These are phyloP conservation scores for Rhysida immarginata DNA, from an alignment of 1,140 invertebrate genomes.

Conservation along the genomic window DNA sequence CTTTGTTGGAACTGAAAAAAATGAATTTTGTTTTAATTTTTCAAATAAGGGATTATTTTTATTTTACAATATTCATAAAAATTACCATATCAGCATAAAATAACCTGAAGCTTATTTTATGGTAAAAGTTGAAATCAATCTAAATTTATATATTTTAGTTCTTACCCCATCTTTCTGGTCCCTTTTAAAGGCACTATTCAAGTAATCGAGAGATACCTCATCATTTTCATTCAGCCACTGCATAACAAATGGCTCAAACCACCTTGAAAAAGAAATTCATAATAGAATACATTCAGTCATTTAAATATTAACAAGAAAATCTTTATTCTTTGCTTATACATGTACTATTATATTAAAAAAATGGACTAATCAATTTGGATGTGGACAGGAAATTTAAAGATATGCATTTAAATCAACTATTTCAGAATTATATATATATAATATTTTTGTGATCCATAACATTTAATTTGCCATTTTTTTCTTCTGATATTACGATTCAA, in stretches of 20 bases:
- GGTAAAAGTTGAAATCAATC: background rate
- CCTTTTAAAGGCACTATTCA: slow-evolving; percentile 94
- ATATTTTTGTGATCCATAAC: no score
- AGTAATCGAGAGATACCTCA: slow-evolving; percentile 95
- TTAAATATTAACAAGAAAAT: background rate
- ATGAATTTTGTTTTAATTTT: no score
- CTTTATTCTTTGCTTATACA: background rate
- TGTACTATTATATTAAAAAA: background rate
- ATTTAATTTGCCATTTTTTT: no score
- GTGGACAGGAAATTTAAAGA: no score
- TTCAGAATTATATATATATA: no score
- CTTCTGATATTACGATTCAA: no score
- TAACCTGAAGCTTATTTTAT: background rate
- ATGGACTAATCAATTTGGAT: no score
- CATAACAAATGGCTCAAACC: slow-evolving; percentile 99
- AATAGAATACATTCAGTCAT: background rate
- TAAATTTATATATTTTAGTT: slow-evolving; percentile 12
- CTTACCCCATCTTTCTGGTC: slow-evolving; percentile 96
- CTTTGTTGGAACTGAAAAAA: slow-evolving; percentile 85
- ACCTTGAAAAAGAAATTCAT: slow-evolving; percentile 35
- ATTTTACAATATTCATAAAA: no score
- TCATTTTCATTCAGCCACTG: slow-evolving; percentile 99
- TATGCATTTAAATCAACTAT: no score
- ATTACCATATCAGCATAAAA: no score
- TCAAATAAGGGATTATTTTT: no score